These are phyloP conservation scores for Hoplostethus mediterraneus DNA, from an alignment of 2,797 vertebrate genomes.

Conservation along the genomic window DNA sequence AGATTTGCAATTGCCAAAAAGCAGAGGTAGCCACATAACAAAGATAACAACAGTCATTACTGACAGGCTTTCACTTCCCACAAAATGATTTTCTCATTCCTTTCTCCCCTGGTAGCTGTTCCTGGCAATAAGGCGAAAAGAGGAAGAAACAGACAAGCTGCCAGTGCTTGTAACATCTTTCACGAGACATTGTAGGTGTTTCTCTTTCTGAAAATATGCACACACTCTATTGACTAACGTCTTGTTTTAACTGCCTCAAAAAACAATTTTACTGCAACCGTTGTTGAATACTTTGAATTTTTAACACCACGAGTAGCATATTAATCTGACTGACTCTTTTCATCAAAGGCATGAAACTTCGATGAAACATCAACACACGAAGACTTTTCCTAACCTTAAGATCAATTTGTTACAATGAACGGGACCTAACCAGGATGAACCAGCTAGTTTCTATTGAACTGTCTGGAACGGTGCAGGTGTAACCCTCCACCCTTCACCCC, in stretches of 20 bases:
- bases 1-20: constrained; percentile 48
- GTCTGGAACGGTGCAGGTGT: constrained; percentile 74
- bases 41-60: constrained; percentile 56
- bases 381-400: constrained; percentile 47
- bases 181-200: constrained; percentile 30
- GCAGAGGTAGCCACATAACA: constrained; percentile 49
- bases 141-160: constrained; percentile 21
- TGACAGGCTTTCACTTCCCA: constrained; percentile 54
- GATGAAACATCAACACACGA: constrained; percentile 55
- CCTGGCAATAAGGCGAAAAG: constrained; percentile 39
- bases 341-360: constrained; percentile 57
- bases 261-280: constrained; percentile 4
- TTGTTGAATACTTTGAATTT: constrained; percentile 43
- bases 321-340: constrained; percentile 48
- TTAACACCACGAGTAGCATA: constrained; percentile 51
- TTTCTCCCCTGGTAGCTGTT: constrained; percentile 37
- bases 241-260: neutral
- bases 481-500: constrained; percentile 49
- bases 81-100: constrained; percentile 55
- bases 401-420: constrained; percentile 60
- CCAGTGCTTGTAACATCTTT: constrained; percentile 39
- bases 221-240: neutral
- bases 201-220: constrained; percentile 23
- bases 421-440: constrained; percentile 66
- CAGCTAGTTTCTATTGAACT: constrained; percentile 65